Base-by-base conservation (phyloP, 1,140 invertebrate species). In the Drosophila pandora region DNA sequence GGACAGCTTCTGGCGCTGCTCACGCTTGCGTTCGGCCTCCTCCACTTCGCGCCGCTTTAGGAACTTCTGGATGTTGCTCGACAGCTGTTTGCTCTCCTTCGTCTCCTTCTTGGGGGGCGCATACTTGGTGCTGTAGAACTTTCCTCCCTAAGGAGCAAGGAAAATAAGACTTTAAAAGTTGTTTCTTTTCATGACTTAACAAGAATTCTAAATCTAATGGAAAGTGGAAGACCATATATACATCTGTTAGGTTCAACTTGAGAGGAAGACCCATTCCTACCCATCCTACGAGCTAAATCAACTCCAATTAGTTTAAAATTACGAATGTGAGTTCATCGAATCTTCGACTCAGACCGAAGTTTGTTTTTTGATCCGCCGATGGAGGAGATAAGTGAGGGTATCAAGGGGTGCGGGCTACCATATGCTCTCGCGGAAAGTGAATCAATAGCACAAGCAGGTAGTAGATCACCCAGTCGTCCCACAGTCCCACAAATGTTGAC, bases 61-160 rank as follows among this genome's bases (percentile, higher is more conserved):
- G 92, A 97, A 97, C 91, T 95, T 96, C 84, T 96, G 94, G 49
- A 98, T 95, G 83, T 96, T 96, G 0, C 93, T 94, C 0, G 96
- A 96, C 6, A 97, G 92, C 41, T 83, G 79, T 45, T 92, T 93
- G 62, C 93, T 94, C 30, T 94, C 94, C 68, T 95, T 95, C 52
- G 93, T 93, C 59, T 95, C 93, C 82, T 97, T 97, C 90, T 97
- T 97, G 0, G 96, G 95, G n/a, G 96, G 95, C 47, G 95, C 93
- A 90, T 96, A 96, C 74, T 95, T 95, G 0, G 95, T 96, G 78
- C 94, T 94, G 78, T 96, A 97, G 82, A 94, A 96, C 57, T 93
- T 93, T 10, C 92, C 81, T 10, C 92, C 81, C 76, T 93, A 56
- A 92, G 17, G 21, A n/a, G 34, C 0, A 10, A 3, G 34, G 10